These are phyloP conservation scores for Boleophthalmus pectinirostris DNA, from an alignment of 2,113 vertebrate genomes.

Conservation along the genomic window DNA sequence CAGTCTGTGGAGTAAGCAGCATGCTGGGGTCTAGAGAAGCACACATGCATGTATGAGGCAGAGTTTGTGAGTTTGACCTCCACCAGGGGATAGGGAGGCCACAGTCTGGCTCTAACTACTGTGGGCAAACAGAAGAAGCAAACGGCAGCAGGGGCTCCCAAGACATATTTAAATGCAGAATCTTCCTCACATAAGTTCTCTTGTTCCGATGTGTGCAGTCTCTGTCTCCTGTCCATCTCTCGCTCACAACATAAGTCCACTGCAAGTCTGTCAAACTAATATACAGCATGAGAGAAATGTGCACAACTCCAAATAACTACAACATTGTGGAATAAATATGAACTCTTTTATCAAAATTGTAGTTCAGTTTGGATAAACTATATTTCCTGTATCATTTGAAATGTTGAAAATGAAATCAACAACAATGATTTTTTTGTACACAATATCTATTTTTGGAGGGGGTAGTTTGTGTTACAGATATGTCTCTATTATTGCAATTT, in stretches of 20 bases:
- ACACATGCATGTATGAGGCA: slow-evolving; percentile 60
- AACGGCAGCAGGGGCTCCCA: slow-evolving; percentile 31
- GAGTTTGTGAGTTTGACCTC: slow-evolving; percentile 30
- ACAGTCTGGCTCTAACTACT: neutral
- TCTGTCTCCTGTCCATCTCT: slow-evolving; percentile 7
- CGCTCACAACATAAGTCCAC: slow-evolving; percentile 16
- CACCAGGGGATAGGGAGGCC: neutral
- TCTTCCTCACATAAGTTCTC: slow-evolving; percentile 22
- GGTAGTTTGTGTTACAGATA: neutral
- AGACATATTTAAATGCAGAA: slow-evolving; percentile 32
- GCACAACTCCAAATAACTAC: slow-evolving; percentile 6
- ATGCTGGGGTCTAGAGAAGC: slow-evolving; percentile 69
- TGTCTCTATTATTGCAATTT: slow-evolving; percentile 57
- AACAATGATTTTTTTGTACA: neutral
- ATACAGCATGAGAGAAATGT: slow-evolving; percentile 45
- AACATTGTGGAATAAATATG: neutral
- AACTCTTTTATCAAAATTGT: neutral
- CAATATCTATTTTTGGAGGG: neutral
- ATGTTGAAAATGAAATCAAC: neutral
- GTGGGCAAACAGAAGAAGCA: slow-evolving; percentile 7
- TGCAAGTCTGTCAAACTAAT: slow-evolving; percentile 36
- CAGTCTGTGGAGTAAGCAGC: slow-evolving; percentile 54
- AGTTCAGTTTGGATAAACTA: neutral
- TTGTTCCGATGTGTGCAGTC: slow-evolving; percentile 7
- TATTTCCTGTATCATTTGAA: neutral